Base-by-base conservation (phyloP, 2,888 invertebrate genomes). In the Leptinotarsa tumamoca region DNA sequence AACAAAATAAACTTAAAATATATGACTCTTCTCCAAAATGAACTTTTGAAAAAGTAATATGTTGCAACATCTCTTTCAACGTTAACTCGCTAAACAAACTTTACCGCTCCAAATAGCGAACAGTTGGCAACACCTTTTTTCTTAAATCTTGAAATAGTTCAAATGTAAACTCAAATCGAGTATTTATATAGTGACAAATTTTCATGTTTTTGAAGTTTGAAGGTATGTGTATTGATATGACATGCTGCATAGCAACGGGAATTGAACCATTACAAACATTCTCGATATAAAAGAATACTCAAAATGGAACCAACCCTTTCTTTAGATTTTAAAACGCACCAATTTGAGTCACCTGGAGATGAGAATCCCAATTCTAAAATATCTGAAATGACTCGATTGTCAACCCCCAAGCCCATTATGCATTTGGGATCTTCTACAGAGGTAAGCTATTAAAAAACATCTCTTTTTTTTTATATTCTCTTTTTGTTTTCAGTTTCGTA, bases 341-440 rank as follows among this genome's bases (percentile, higher is more conserved):
- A 73, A 49, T 72, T 76, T 67, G 78, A 78, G 71, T 56, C 77
- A 72, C 75, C 77, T 14, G n/a, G 43, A 73, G 76, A 78, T 14
- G 67, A 71, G 56, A 79, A 61, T 69, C 80, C 74, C 72, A 80
- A 33, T 67, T 63, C 79, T 43, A 80, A 75, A 81, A 76, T 80
- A 63, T 68, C 80, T 49, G 83, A 84, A 27, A 83, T 84, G 80
- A 72, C 81, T 49, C 79, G 86, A 72, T 71, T 86, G 68, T 84
- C 86, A 14, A 86, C 90, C 51, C 89, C 90, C 15, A 91, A 90
- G 83, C 90, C 90, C 33, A 89, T 90, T 14, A 90, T 91, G 90
- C 89, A 91, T 76, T 86, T 91, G 66, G 91, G 91, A 77, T 90
- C 91, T 56, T 89, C 91, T 21, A 89, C 90, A 33, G 91, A 91